Conservation (phyloP, 2,113 vertebrate genomes). For the Brachirus orientalis region DNA sequence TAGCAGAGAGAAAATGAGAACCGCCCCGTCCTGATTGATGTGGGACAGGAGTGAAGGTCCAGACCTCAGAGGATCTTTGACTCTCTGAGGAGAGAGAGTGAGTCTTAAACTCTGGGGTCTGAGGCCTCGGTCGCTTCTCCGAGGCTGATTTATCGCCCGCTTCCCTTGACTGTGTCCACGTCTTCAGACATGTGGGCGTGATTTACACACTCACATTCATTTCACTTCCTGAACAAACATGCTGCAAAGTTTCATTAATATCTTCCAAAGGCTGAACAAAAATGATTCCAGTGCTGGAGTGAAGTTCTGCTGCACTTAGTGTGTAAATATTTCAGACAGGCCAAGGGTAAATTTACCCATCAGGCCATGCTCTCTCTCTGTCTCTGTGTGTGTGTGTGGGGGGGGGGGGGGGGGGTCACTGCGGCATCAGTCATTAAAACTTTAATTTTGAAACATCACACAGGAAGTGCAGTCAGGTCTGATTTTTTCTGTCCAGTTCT, state of each 20-base stretch:
- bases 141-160: constrained; percentile 67
- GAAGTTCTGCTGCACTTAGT: constrained; percentile 40
- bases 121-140: constrained; percentile 73
- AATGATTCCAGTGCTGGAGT: constrained; percentile 28
- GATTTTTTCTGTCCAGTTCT: too few species aligned
- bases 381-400: too few species aligned
- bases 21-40: constrained; percentile 55
- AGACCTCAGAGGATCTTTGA: constrained; percentile 47
- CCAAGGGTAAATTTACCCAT: constrained; percentile 38
- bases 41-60: constrained; percentile 71
- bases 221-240: constrained; percentile 69
- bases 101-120: constrained; percentile 71
- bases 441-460: too few species aligned
- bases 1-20: constrained; percentile 53
- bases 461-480: too few species aligned
- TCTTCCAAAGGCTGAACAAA: constrained; percentile 46
- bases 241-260: constrained; percentile 60
- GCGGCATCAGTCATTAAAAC: too few species aligned
- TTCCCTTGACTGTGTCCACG: constrained; percentile 77
- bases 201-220: constrained; percentile 63
- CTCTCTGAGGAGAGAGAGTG: constrained; percentile 54
- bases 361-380: too few species aligned
- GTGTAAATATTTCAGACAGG: constrained; percentile 56
- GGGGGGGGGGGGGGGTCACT: too few species aligned
- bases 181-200: constrained; percentile 37